These are phyloP conservation scores for Tuta absoluta DNA, from an alignment of 2,888 invertebrate species.

Conservation along the genomic window DNA sequence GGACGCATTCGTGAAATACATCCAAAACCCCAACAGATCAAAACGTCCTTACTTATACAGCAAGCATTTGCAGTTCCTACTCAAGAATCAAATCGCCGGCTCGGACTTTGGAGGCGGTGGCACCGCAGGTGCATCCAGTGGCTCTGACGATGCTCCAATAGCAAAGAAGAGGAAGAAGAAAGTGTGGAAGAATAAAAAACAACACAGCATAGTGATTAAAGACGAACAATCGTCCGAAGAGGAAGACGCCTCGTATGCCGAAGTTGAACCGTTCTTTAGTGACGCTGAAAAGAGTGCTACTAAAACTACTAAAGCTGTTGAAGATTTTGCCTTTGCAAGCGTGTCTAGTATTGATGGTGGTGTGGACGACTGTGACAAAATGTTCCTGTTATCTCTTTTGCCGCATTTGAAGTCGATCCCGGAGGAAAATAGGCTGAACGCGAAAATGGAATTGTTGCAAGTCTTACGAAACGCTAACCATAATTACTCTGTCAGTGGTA, in stretches of 20 bases:
- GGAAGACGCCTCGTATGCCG: conserved; percentile 31
- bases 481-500: background rate
- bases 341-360: conserved; percentile 56
- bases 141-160: conserved; percentile 50
- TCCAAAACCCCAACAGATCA: conserved; percentile 59
- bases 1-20: conserved; percentile 69
- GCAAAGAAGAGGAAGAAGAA: conserved; percentile 41
- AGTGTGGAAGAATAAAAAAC: conserved; percentile 55
- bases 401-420: conserved; percentile 71
- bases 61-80: conserved; percentile 63
- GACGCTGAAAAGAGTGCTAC: conserved; percentile 42
- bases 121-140: conserved; percentile 44
- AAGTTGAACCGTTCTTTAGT: conserved; percentile 34
- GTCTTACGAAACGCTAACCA: conserved; percentile 66
- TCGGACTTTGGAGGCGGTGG: conserved; percentile 23
- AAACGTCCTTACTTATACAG: conserved; percentile 66
- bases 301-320: conserved; percentile 37
- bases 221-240: conserved; percentile 54
- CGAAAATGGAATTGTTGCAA: conserved; percentile 73
- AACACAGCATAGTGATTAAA: conserved; percentile 52
- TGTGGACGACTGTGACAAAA: conserved; percentile 62
- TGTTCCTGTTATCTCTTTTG: conserved; percentile 68
- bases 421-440: conserved; percentile 61
- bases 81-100: conserved; percentile 43
- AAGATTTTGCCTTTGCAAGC: conserved; percentile 68